phyloP scores from a whole-genome alignment of 64 coral and sea anemone genomes.

The Actinia tenebrosa region DNA sequence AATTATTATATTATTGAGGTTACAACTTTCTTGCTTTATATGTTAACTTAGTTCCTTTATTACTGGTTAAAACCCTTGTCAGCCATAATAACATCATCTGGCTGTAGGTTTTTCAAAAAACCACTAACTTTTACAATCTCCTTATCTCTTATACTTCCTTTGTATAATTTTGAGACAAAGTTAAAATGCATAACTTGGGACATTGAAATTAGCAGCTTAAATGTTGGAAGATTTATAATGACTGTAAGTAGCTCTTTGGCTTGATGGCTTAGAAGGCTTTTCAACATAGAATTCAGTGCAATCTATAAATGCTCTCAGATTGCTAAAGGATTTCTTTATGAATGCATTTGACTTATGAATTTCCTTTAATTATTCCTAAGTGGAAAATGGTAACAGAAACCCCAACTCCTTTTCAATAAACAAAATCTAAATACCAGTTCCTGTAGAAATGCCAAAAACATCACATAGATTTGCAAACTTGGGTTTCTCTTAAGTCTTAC shows the following conservation, averaged over 20 bases:
- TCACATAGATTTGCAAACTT: conserved; percentile 41
- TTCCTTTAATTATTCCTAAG: conserved; percentile 18
- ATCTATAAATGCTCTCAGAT: conserved; percentile 77
- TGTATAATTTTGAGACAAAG: conserved; percentile 30
- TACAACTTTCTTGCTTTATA: neutral
- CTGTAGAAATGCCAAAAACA: conserved; percentile 33
- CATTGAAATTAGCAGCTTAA: conserved; percentile 35
- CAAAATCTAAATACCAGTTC: conserved; percentile 27
- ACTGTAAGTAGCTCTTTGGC: conserved; percentile 51
- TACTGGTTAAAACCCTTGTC: conserved; percentile 36
- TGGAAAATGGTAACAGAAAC: conserved; percentile 43
- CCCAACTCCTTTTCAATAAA: conserved; percentile 27
- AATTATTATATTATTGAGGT: neutral
- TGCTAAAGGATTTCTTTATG: conserved; percentile 32
- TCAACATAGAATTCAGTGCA: conserved; percentile 67
- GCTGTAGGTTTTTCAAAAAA: conserved; percentile 17
- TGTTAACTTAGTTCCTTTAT: conserved; percentile 22
- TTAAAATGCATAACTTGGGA: conserved; percentile 34
- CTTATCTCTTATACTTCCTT: conserved; percentile 49
- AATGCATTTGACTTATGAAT: conserved; percentile 4
- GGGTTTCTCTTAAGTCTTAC: conserved; percentile 27
- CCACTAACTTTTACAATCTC: conserved; percentile 32
- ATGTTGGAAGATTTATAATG: conserved; percentile 44
- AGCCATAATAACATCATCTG: conserved; percentile 27
- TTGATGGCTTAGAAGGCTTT: conserved; percentile 60